Percentiles rank a stretch among this genome's conserved stretches.
These are phyloP conservation scores for Taphrorychus bicolor DNA, from an alignment of 2,888 invertebrate species.

Conservation along the genomic window DNA sequence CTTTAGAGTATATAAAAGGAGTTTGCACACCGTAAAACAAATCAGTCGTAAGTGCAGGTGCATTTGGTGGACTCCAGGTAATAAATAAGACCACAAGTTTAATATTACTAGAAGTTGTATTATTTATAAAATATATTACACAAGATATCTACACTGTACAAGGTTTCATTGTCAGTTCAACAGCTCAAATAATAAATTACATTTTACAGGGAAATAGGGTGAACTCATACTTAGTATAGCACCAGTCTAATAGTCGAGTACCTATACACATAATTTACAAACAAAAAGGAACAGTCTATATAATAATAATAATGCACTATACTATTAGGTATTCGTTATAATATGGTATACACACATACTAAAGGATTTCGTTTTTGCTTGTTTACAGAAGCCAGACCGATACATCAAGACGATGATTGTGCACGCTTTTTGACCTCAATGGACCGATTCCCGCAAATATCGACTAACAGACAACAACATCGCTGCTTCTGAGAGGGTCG, in stretches of 20 bases:
- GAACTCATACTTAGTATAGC: conserved; percentile 56
- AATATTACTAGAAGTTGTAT: conserved; percentile 57
- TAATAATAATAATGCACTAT: conserved; percentile 19
- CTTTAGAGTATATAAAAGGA: too few species aligned
- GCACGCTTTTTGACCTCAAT: background rate
- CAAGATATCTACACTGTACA: conserved; percentile 63
- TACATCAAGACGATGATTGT: background rate
- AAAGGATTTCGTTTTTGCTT: background rate
- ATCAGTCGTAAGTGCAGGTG: too few species aligned
- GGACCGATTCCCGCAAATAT: background rate
- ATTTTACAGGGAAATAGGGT: conserved; percentile 46
- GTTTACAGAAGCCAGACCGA: background rate
- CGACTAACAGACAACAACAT: background rate
- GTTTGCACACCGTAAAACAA: too few species aligned
- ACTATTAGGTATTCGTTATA: background rate
- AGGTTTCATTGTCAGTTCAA: conserved; percentile 44
- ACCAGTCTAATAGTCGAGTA: conserved; percentile 57
- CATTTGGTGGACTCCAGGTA: background rate
- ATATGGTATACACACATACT: conserved; percentile 17
- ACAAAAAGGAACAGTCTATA: conserved; percentile 38
- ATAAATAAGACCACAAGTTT: conserved; percentile 15
- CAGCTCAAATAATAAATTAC: conserved; percentile 51
- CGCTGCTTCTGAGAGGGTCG: background rate
- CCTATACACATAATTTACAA: conserved; percentile 53
- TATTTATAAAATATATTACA: conserved; percentile 63